Conservation (phyloP, 2,113 vertebrate genomes). For the Pseudorhombus dupliciocellatus region DNA sequence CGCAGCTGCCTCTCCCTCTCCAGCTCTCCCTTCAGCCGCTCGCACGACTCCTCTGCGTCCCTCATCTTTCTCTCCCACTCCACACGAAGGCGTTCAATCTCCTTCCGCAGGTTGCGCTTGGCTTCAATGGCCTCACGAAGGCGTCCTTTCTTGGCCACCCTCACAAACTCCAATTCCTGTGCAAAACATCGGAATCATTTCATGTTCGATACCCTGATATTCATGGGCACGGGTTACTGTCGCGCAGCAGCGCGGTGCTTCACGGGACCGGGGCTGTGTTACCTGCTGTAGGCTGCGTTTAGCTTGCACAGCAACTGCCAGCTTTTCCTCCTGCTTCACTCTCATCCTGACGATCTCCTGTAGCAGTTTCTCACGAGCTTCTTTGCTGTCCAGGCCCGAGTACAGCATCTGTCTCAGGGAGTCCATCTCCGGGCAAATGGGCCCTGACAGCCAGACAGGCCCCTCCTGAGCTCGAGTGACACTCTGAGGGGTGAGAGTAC, state of each 20-base stretch:
- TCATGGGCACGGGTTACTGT: background rate
- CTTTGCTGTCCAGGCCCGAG: slow-evolving; percentile 90
- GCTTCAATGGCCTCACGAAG: slow-evolving; percentile 94
- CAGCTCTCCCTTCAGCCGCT: slow-evolving; percentile 89
- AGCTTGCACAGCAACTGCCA: slow-evolving; percentile 91
- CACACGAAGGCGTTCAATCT: slow-evolving; percentile 91
- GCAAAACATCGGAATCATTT: background rate
- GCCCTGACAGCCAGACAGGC: slow-evolving; percentile 67
- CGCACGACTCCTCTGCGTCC: slow-evolving; percentile 90
- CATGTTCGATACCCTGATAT: background rate
- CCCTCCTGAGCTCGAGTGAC: slow-evolving; percentile 43
- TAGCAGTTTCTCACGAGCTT: slow-evolving; percentile 94
- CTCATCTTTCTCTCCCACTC: slow-evolving; percentile 96
- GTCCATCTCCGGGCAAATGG: slow-evolving; percentile 87
- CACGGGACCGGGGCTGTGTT: background rate
- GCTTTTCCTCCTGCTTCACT: slow-evolving; percentile 95
- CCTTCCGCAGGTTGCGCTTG: slow-evolving; percentile 92
- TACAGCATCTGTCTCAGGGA: slow-evolving; percentile 90
- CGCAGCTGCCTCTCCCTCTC: slow-evolving; percentile 90
- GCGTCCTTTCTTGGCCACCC: slow-evolving; percentile 95
- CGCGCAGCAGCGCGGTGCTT: background rate
- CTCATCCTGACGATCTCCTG: slow-evolving; percentile 95
- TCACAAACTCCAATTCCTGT: slow-evolving; percentile 95
- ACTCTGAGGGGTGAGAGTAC: slow-evolving; percentile 69
- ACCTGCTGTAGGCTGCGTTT: slow-evolving; percentile 97